Evolutionary conservation across 2,888 invertebrate genomes (phyloP).

Genomic region (Plagiodera versicolora): DNA sequence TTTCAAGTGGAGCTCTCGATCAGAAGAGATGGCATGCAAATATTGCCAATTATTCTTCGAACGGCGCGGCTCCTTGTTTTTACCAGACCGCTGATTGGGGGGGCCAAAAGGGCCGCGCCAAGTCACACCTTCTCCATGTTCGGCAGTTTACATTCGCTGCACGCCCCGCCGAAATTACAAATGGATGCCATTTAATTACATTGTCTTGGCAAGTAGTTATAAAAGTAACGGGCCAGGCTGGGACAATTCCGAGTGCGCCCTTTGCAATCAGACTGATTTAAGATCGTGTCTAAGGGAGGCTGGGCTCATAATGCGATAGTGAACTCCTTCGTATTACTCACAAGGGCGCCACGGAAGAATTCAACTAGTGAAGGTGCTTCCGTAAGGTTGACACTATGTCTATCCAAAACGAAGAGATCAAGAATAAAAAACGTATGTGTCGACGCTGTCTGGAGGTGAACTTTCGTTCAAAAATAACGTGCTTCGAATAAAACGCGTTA

Average conservation of each 20-base stretch:
- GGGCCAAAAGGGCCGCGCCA: conserved; percentile 49
- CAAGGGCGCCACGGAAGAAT: neutral
- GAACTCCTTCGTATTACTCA: conserved; percentile 2
- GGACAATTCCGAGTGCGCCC: conserved; percentile 24
- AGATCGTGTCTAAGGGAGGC: conserved; percentile 40
- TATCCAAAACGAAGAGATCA: too few species aligned
- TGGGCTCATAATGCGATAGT: conserved; percentile 19
- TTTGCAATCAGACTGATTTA: conserved; percentile 50
- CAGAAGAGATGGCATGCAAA: too few species aligned
- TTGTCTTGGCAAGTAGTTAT: conserved; percentile 56
- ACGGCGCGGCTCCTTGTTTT: conserved; percentile 53
- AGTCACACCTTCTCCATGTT: conserved; percentile 57
- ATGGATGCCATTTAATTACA: conserved; percentile 58
- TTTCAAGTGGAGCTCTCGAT: too few species aligned
- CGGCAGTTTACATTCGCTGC: conserved; percentile 54
- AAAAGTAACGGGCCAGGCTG: conserved; percentile 53
- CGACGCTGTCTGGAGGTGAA: too few species aligned
- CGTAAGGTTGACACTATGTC: too few species aligned
- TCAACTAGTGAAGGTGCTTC: neutral
- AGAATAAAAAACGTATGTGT: too few species aligned
- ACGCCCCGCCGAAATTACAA: conserved; percentile 55
- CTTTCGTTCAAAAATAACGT: too few species aligned
- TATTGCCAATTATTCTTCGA: too few species aligned
- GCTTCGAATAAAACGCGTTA: too few species aligned
- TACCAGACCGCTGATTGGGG: conserved; percentile 48